Base-by-base conservation (phyloP, 2,888 invertebrate species). In the Thera britannica region DNA sequence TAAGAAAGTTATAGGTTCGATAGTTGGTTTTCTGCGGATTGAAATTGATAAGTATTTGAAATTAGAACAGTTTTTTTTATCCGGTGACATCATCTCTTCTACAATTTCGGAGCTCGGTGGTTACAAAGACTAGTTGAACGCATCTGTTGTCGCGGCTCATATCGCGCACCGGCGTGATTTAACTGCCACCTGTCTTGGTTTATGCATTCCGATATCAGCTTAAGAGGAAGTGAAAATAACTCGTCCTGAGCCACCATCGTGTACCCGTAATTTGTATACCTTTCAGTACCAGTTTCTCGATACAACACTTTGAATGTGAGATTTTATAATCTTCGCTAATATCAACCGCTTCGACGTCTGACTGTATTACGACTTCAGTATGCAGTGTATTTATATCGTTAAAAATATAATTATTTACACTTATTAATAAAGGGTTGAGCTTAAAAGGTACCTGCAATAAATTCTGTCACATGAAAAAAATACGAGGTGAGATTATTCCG, bases 121-220 rank as follows among this genome's bases (percentile, higher is more conserved):
- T 23, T 51, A 23, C 48, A 44, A 56, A 62, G 55, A 54, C 75
- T 74, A 78, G 79, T 79, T 80, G 81, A 81, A 84, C 80, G 80
- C 81, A 82, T 81, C 81, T 81, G 82, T 83, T 85, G 86, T 87
- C 85, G 83, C 84, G 81, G 81, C 81, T 86, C 87, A 86, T 87
- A 88, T 86, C 86, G 85, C 83, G 79, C 79, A 71, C 77, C 75
- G 77, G 79, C 79, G 83, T 89, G 88, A 89, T 87, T 88, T 88
- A 90, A 80, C 84, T 81, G 80, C 85, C 87, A 87, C 86, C 87
- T 88, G 85, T 82, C 80, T 81, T 88, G 81, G 85, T 90, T 90
- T 90, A 90, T 88, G 83, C 81, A 75, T 78, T 72, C 72, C 77
- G 89, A 89, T 88, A 89, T 85, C 81, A 79, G 79, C 83, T 80